Evolutionary conservation across 2,888 invertebrate genomes (phyloP), one percentile per base, ranked within the genome.

Genomic region (Mantis religiosa): DNA sequence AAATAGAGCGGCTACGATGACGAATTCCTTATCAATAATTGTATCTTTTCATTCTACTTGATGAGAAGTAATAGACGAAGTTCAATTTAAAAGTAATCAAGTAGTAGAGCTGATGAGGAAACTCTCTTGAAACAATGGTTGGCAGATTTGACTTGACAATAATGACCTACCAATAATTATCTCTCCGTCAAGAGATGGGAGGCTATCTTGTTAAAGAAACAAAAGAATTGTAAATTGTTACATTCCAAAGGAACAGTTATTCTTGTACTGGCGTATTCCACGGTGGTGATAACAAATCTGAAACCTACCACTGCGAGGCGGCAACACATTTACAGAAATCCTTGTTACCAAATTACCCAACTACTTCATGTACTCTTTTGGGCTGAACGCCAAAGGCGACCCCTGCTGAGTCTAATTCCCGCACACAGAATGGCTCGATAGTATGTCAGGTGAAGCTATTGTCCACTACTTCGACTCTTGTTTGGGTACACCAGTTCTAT

Each of bases 71-170:
- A 41, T n/a, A 41, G 20, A n/a, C 4, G 85, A 47, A 14, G 54
- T 41, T 47, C 85, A 85, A 85, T 85, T 54, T 85, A 47, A 85
- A 85, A 85, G 85, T 54, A 85, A 85, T 85, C 85, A 85, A 27
- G 54, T 34, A 20, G 34, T 14, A 54, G 25, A 85, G 54, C 54
- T 71, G 54, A 71, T 71, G 54, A 71, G 25, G 54, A 71, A 71
- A 71, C 20, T 25, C 25, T 71, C 54, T 71, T 71, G 54, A 71
- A 71, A 71, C 54, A 71, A 71, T 71, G 54, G 8, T 71, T 71
- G 54, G 54, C 54, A 71, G 54, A 71, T 71, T 71, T 71, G 54
- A 71, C 54, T 71, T 71, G 54, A 71, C 54, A 71, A 71, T 71
- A 71, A 71, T 25, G 54, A 71, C 54, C 54, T 71, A 71, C 54